Percentiles rank a stretch among this genome's conserved stretches.
Conservation (phyloP, 2,888 invertebrate species). For the Lepidocyrtinus sp. region DNA sequence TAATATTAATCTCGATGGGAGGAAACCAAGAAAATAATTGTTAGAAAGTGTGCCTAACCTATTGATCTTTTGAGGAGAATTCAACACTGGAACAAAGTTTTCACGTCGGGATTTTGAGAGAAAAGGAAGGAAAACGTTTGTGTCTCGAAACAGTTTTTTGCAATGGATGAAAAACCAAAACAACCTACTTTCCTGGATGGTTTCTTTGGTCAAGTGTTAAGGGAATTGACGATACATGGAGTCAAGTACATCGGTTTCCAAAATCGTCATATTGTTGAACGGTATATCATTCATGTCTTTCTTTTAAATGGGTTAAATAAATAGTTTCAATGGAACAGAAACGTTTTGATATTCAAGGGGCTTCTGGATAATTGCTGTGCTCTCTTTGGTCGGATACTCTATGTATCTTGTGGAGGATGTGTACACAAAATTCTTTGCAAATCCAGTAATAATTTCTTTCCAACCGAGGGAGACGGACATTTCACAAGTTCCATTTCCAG, state of each 20-base stretch:
- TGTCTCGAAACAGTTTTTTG: no score
- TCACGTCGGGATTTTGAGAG: no score
- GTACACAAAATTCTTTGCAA: constrained; percentile 78
- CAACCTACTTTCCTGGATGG: background rate
- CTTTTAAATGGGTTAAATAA: background rate
- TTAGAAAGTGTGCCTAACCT: no score
- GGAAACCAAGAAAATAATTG: no score
- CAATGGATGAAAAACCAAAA: no score
- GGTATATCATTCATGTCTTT: constrained; percentile 27
- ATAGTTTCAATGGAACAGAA: background rate
- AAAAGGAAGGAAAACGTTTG: no score
- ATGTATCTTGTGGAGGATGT: constrained; percentile 59
- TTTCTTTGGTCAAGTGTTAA: background rate
- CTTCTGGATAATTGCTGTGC: constrained; percentile 42
- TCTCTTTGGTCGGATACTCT: constrained; percentile 55
- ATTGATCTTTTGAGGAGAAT: no score
- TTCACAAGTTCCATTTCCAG: background rate
- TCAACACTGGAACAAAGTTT: no score
- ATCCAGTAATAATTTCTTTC: constrained; percentile 85
- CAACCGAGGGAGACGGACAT: constrained; percentile 80
- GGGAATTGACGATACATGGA: constrained; percentile 50
- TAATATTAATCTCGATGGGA: no score
- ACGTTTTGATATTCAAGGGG: constrained; percentile 11
- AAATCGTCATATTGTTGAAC: constrained; percentile 50
- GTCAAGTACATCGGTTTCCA: constrained; percentile 58